Evolutionary conservation across 2,797 vertebrate species (phyloP), one percentile per base, ranked within the genome.

Genomic region (Clarias laeviceps): DNA sequence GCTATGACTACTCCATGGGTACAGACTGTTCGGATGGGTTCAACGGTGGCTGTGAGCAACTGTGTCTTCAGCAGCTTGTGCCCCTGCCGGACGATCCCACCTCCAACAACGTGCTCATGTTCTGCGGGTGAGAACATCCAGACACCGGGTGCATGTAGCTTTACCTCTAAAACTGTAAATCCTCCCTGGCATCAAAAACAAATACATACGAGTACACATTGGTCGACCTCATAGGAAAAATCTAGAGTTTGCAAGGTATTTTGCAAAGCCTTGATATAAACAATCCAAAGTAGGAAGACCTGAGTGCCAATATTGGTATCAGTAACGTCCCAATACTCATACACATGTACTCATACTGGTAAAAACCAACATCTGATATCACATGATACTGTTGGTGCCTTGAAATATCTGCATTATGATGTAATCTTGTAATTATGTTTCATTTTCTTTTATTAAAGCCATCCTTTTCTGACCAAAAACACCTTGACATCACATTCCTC

Each of bases 1-100:
- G 98, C 96, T 99, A 98, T 27, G 98, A 99, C 93, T 97, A 97
- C 94, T 97, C 97, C 85, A 96, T 96, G 92, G 98, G 98, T 85
- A 98, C 98, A 0, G 98, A 99, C 94, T 99, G 98, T 92, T 98
- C 98, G 0, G 98, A 99, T 3, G 98, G 98, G 88, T 98, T 98
- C 94, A 99, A 99, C 0, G 98, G 98, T 0, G 98, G 98, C 90
- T 99, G 98, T 0, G 98, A 99, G 93, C 98, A 99, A 94, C 96
- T 99, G 37, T 99, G 98, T 89, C 96, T 99, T 15, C 98, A 99
- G 93, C 97, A 99, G 93, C 96, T 97, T 0, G 95, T 98, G 61
- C 96, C 98, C 65, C 94, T 98, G 82, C 95, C 95, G 64, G 95
- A 97, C 0, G 97, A 99, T 85, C 95, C 97, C n/a, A 91, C 94